These are phyloP conservation scores for Drosophila arizonae DNA, from an alignment of 1,140 invertebrate genomes.

Conservation along the genomic window DNA sequence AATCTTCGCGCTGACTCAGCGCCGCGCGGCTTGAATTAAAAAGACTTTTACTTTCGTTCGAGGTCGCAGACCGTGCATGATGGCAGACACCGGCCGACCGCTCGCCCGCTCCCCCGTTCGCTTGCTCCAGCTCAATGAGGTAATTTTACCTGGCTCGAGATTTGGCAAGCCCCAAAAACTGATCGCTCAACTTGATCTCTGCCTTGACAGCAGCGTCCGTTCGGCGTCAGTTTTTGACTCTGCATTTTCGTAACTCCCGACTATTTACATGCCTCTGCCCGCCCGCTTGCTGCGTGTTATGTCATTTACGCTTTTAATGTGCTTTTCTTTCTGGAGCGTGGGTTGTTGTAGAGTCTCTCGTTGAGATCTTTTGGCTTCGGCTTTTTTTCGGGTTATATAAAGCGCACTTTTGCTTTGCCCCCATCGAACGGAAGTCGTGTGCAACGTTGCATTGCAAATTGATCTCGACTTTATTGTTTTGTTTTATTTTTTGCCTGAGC, in stretches of 20 bases:
- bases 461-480: conserved; percentile 23
- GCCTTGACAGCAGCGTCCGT: conserved; percentile 59
- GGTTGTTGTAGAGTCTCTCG: conserved; percentile 6
- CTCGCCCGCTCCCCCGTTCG: conserved; percentile 8
- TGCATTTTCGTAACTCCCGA: conserved; percentile 56
- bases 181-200: conserved; percentile 74
- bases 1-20: conserved; percentile 70
- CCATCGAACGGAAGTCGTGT: conserved; percentile 59
- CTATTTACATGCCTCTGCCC: not conserved
- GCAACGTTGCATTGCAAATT: conserved; percentile 78
- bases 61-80: conserved; percentile 71
- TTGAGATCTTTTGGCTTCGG: conserved; percentile 11
- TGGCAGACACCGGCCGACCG: conserved; percentile 4
- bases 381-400: conserved; percentile 53
- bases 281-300: conserved; percentile 54
- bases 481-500: conserved; percentile 26
- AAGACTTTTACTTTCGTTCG: conserved; percentile 78
- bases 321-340: conserved; percentile 47
- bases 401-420: conserved; percentile 26
- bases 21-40: conserved; percentile 34
- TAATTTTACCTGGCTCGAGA: conserved; percentile 62
- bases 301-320: conserved; percentile 52
- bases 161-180: conserved; percentile 61
- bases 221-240: conserved; percentile 19
- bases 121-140: conserved; percentile 48